Evolutionary conservation across 2,888 invertebrate genomes (phyloP).

Genomic region (Epinotia demarniana): DNA sequence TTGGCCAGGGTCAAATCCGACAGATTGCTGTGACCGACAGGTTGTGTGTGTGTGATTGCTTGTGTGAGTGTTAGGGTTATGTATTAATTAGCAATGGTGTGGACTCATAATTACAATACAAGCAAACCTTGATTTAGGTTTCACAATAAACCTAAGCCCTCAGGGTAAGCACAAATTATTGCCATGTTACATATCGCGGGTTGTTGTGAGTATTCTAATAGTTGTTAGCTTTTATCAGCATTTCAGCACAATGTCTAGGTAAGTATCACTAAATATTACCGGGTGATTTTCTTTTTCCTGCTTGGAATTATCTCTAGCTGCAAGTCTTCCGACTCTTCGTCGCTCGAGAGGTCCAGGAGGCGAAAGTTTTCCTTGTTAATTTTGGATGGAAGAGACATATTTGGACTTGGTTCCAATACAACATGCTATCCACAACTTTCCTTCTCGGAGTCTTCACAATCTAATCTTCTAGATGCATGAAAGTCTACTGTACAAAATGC

Average conservation of each 20-base stretch:
- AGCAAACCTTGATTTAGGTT: too few relatives aligned
- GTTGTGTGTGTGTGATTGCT: too few relatives aligned
- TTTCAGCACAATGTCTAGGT: neutral
- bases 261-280: constrained; percentile 64
- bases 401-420: constrained; percentile 57
- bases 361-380: constrained; percentile 87
- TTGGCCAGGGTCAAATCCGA: too few relatives aligned
- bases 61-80: too few relatives aligned
- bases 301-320: constrained; percentile 85
- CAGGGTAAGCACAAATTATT: too few relatives aligned
- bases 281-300: constrained; percentile 83
- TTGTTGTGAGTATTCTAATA: too few relatives aligned
- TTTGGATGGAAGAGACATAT: constrained; percentile 76
- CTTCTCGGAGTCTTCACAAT: constrained; percentile 28
- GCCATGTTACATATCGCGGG: too few relatives aligned
- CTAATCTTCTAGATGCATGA: constrained; percentile 1
- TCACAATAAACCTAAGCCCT: too few relatives aligned
- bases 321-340: constrained; percentile 85
- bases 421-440: constrained; percentile 64
- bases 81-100: too few relatives aligned
- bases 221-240: neutral
- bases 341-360: constrained; percentile 85
- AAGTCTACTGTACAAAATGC: constrained; percentile 6
- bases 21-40: too few relatives aligned
- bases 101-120: too few relatives aligned